Evolutionary conservation across 2,888 invertebrate species (phyloP).

Genomic region (Penaeus monodon): DNA sequence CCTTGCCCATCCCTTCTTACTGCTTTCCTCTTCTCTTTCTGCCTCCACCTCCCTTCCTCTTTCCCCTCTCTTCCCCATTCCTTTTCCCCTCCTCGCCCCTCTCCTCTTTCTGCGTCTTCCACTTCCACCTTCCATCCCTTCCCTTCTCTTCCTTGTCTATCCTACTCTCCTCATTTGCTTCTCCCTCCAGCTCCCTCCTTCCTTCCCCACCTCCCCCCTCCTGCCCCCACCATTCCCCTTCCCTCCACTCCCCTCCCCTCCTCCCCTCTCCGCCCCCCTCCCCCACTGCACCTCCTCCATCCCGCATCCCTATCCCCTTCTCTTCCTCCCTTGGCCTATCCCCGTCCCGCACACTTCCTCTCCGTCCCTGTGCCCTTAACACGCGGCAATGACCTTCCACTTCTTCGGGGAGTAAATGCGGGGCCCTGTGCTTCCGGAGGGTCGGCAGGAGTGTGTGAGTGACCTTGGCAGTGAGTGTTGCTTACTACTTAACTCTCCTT

Average conservation of each 20-base stretch:
- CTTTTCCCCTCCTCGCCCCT: too few species aligned
- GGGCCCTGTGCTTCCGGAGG: too few species aligned
- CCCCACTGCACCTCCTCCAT: neutral
- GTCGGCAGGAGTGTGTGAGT: too few species aligned
- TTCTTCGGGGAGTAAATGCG: too few species aligned
- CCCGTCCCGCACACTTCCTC: slow-evolving; percentile 2
- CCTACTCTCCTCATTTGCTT: too few species aligned
- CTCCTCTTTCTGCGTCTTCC: neutral
- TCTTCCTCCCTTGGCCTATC: neutral
- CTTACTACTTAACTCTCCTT: too few species aligned
- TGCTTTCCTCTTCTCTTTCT: neutral
- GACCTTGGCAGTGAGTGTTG: too few species aligned
- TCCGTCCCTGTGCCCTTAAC: neutral
- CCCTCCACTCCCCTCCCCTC: neutral
- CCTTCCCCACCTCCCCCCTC: neutral
- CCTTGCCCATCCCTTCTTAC: neutral
- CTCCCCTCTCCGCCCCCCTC: neutral
- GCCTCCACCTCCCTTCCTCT: neutral
- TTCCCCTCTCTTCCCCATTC: neutral
- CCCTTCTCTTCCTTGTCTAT: too few species aligned
- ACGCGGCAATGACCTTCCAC: too few species aligned
- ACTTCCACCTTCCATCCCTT: neutral
- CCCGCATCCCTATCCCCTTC: neutral
- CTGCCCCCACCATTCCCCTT: neutral
- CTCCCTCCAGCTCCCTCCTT: too few species aligned